Evolutionary conservation across 2,888 invertebrate genomes (phyloP), one percentile per base, ranked within the genome.

Genomic region (Carpatolechia fugitivella): DNA sequence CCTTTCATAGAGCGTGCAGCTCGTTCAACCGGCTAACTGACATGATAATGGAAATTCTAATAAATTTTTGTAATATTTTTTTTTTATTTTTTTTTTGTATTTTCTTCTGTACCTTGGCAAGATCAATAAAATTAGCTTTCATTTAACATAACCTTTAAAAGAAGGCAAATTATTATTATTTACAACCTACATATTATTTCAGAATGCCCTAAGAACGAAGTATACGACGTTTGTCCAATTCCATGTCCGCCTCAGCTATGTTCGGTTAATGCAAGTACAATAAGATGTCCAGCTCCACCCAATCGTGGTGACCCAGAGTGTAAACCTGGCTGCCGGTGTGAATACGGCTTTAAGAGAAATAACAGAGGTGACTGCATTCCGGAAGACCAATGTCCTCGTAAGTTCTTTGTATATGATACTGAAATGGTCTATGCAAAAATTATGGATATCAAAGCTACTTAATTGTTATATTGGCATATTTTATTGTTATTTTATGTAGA

Each of bases 241-340:
- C 31, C 49, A 8, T 76, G 75, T 46, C 72, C 72, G 5, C 63
- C 70, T 3, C 63, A 60, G 54, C 63, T 60, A 4, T 76, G 78
- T 29, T 68, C 13, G 5, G 44, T 44, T 11, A 13, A 55, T 29
- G 33, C 11, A 13, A n/a, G 13, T 16, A 11, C 44, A 6, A 35
- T 50, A 5, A 24, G 30, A n/a, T 55, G 55, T 40, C 24, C 33
- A 1, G 41, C 41, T 18, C 33, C 38, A 24, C 56, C 47, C 8
- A 35, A 47, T 38, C 33, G 8, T 3, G 56, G 56, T 7, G 38
- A 33, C 13, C 33, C 47, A 3, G 40, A 48, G 16, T 52, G 52
- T 20, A 41, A 30, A 31, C 41, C 40, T 6, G 30, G 16, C 8
- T 57, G 57, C 31, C 11, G 24, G 14, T 57, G 57, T 36, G 51